Base-by-base conservation (phyloP, 2,888 invertebrate species). In the Mythimna impura region DNA sequence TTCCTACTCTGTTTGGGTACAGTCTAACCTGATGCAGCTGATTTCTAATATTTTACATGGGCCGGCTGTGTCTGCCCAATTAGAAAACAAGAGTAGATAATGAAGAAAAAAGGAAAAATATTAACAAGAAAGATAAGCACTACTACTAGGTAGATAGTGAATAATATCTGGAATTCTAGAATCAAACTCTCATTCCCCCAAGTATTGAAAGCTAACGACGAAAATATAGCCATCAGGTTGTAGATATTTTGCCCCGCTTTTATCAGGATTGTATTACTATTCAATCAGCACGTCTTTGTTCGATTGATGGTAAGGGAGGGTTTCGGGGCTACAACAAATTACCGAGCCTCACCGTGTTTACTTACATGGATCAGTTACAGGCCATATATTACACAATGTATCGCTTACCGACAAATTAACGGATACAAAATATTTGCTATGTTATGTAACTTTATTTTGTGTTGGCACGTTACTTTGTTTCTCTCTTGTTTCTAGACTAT, bases 281-380 rank as follows among this genome's bases (percentile, higher is more conserved):
- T 90, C 93, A 93, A 94, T 94, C 94, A 93, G 88, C 84, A 88
- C 80, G 85, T 91, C 90, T 90, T 90, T 91, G 91, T 91, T 91
- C 89, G 88, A 90, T 89, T 87, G 90, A 90, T 88, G 89, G 81
- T 81, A 87, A 89, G 81, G 81, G 86, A 87, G 86, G 82, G 83
- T 88, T 89, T 84, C 74, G 84, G 87, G 83, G 88, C 87, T 88
- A 89, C 89, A 92, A 92, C 89, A 92, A 94, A 93, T 93, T 87
- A 83, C 80, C 68, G 76, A 80, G 70, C 72, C 73, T 78, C 80
- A 75, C 86, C 84, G 85, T 93, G 90, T 93, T 93, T 91, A 92
- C 92, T 93, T 91, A 91, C 90, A 89, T 83, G 85, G 86, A 89
- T 91, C 89, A 87, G 78, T 89, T 87, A 86, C 88, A 88, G 86